These are phyloP conservation scores for Thaumetopoea pityocampa DNA, from an alignment of 1,140 invertebrate species.

Conservation along the genomic window DNA sequence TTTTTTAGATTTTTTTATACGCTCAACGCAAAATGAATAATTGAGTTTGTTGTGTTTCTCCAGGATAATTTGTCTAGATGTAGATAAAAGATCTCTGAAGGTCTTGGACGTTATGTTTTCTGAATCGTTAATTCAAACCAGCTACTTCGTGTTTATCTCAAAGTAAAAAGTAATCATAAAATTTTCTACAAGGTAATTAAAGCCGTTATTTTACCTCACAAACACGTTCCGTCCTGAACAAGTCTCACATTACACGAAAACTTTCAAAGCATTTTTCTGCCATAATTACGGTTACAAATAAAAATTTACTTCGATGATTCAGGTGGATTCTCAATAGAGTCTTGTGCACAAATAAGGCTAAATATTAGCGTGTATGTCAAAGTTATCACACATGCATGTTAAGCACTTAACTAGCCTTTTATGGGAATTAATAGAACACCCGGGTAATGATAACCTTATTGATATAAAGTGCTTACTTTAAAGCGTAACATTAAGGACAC, in stretches of 20 bases:
- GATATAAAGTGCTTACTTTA: slow-evolving; percentile 25
- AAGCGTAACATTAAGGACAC: slow-evolving; percentile 21
- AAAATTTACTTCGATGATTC: slow-evolving; percentile 29
- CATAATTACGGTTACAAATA: slow-evolving; percentile 39
- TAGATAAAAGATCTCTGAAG: too few relatives aligned
- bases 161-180: slow-evolving; percentile 4
- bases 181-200: slow-evolving; percentile 12
- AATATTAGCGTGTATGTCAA: slow-evolving; percentile 27
- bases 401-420: slow-evolving; percentile 35
- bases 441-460: slow-evolving; percentile 34
- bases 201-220: slow-evolving; percentile 10
- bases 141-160: slow-evolving; percentile 8
- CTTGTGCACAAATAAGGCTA: slow-evolving; percentile 21
- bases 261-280: slow-evolving; percentile 23
- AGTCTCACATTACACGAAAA: slow-evolving; percentile 21
- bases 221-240: slow-evolving; percentile 10
- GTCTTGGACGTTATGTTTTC: too few relatives aligned
- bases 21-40: too few relatives aligned
- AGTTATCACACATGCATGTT: slow-evolving; percentile 37
- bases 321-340: slow-evolving; percentile 11
- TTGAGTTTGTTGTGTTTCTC: too few relatives aligned
- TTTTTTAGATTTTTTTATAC: too few relatives aligned
- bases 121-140: background rate
- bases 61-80: too few relatives aligned
- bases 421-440: slow-evolving; percentile 33